These are phyloP conservation scores for Sciurus carolinensis DNA, from an alignment of 2,797 vertebrate species.

Conservation along the genomic window DNA sequence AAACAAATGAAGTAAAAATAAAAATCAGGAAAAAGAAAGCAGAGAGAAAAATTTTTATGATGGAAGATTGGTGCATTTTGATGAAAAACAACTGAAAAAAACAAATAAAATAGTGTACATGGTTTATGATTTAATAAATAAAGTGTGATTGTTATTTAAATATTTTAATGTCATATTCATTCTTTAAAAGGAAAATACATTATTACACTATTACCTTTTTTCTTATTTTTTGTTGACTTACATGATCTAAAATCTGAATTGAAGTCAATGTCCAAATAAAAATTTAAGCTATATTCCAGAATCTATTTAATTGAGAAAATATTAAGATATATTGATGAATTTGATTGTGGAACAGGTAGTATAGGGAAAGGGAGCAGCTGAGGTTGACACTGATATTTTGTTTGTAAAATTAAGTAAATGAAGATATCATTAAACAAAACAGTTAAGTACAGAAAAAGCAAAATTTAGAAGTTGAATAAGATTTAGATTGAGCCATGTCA, in stretches of 20 bases:
- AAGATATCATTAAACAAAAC: background rate
- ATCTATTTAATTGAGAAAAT: background rate
- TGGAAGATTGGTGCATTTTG: background rate
- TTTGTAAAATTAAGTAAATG: background rate
- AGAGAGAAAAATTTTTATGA: background rate
- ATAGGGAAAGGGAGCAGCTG: background rate
- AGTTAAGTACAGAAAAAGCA: background rate
- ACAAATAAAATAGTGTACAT: background rate
- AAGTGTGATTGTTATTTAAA: background rate
- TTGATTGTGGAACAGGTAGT: background rate
- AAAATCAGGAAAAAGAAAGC: background rate
- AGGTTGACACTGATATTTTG: background rate
- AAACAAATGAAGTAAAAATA: constrained; percentile 4
- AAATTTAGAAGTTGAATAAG: background rate
- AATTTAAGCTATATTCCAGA: background rate
- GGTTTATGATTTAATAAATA: background rate
- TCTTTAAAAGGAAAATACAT: background rate
- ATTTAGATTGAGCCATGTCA: background rate
- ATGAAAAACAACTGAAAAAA: background rate
- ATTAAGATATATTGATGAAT: background rate
- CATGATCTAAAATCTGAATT: background rate
- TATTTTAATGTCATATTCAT: background rate
- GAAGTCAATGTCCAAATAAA: background rate
- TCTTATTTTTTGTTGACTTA: background rate
- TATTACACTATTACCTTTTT: background rate